phyloP scores from a whole-genome alignment of 2,888 invertebrate genomes.

The Thymelicus sylvestris region DNA sequence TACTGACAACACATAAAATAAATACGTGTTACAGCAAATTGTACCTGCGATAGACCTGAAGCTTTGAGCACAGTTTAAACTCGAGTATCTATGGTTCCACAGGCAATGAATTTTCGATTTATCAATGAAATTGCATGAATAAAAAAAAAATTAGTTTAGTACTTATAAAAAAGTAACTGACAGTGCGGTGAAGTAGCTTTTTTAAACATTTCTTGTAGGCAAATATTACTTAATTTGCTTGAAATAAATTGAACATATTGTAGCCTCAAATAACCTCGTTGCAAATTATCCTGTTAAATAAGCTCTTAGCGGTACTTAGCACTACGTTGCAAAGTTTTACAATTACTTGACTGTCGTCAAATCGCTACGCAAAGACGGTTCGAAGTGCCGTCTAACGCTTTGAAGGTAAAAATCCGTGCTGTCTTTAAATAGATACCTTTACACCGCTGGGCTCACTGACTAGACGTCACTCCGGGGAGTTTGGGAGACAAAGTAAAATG shows the following conservation, averaged over 20 bases:
- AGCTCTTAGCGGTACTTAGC: constrained; percentile 36
- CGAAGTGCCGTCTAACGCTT: constrained; percentile 31
- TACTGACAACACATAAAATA: no score
- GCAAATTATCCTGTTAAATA: constrained; percentile 38
- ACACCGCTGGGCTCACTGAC: constrained; percentile 46
- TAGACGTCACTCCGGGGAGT: constrained; percentile 61
- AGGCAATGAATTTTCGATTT: no score
- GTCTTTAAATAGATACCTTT: constrained; percentile 36
- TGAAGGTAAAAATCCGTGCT: constrained; percentile 37
- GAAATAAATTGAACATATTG: background rate
- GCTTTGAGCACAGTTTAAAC: no score
- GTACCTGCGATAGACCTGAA: no score
- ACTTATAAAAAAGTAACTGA: no score
- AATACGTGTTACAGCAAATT: no score
- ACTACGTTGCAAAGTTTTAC: constrained; percentile 37
- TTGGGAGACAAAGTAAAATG: constrained; percentile 78
- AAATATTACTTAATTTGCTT: background rate
- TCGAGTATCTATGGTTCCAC: no score
- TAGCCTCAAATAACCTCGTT: constrained; percentile 36
- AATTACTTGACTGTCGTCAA: constrained; percentile 31
- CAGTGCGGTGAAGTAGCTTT: no score
- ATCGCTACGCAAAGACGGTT: constrained; percentile 30
- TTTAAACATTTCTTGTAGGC: background rate
- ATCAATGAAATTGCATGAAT: no score
- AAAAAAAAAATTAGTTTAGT: no score